Evolutionary conservation across 2,888 invertebrate species (phyloP).

Genomic region (Tryphoninae sp.): DNA sequence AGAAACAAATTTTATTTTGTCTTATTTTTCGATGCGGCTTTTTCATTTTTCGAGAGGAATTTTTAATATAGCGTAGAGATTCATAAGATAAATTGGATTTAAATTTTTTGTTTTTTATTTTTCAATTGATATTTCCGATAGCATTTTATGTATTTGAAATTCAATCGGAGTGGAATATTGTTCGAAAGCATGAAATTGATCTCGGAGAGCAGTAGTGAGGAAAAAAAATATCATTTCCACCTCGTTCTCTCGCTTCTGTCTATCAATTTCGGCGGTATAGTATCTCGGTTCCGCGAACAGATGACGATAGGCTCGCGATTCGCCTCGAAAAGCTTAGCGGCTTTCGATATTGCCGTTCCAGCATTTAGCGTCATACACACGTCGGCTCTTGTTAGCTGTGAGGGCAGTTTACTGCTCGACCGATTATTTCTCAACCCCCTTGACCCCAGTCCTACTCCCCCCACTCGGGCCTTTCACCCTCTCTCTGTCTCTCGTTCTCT

Average conservation of each 20-base stretch:
- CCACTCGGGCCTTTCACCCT: background rate
- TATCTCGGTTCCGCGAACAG: conserved; percentile 12
- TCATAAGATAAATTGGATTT: no score
- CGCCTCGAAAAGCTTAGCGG: conserved; percentile 46
- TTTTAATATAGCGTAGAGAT: no score
- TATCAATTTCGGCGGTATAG: background rate
- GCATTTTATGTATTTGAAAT: background rate
- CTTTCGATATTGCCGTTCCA: conserved; percentile 49
- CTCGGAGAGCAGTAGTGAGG: background rate
- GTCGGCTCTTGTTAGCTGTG: conserved; percentile 1
- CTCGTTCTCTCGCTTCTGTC: conserved; percentile 15
- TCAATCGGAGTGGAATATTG: no score
- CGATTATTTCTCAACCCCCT: background rate
- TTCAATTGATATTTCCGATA: background rate
- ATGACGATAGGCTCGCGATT: conserved; percentile 42
- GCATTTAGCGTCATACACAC: conserved; percentile 17
- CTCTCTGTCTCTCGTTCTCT: background rate
- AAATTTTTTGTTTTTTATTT: no score
- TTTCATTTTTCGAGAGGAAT: no score
- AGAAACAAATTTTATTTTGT: no score
- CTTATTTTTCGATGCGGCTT: no score
- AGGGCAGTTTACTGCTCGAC: conserved; percentile 29
- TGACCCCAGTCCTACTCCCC: background rate
- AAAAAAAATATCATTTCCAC: background rate
- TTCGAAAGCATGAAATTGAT: no score